These are phyloP conservation scores for Mayetiola destructor DNA, from an alignment of 2,888 invertebrate species.

Conservation along the genomic window DNA sequence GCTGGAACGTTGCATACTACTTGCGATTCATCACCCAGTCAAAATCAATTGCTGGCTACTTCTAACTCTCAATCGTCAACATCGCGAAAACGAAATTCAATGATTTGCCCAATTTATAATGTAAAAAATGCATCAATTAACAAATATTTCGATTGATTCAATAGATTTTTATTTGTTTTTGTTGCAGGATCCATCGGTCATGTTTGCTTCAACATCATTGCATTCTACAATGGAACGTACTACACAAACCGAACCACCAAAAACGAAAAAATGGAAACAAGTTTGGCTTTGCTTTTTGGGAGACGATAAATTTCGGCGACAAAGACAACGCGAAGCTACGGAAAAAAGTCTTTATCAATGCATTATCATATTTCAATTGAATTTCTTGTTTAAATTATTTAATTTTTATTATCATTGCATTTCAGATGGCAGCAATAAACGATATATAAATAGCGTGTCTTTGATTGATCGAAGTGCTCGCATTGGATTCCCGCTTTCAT, in stretches of 20 bases:
- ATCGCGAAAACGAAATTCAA: slow-evolving; percentile 40
- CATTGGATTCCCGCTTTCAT: slow-evolving; percentile 71
- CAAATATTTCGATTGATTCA: background rate
- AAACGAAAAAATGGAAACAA: slow-evolving; percentile 63
- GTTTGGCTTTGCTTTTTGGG: slow-evolving; percentile 67
- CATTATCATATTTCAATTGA: background rate
- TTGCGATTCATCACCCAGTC: slow-evolving; percentile 28
- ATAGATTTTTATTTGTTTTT: no score
- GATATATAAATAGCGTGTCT: slow-evolving; percentile 75
- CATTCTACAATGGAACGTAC: slow-evolving; percentile 61
- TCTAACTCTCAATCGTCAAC: slow-evolving; percentile 26
- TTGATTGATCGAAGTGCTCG: slow-evolving; percentile 70
- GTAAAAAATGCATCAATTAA: slow-evolving; percentile 31
- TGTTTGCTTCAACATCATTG: slow-evolving; percentile 28
- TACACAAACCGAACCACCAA: slow-evolving; percentile 61
- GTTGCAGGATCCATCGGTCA: slow-evolving; percentile 35
- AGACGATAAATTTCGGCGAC: slow-evolving; percentile 57
- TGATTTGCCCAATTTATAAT: slow-evolving; percentile 49
- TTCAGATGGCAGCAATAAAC: slow-evolving; percentile 22
- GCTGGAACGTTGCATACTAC: slow-evolving; percentile 28
- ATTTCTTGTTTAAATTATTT: background rate
- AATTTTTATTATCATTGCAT: slow-evolving; percentile 2
- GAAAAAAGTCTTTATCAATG: slow-evolving; percentile 11
- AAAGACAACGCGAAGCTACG: slow-evolving; percentile 54
- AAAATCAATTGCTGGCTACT: slow-evolving; percentile 22